Evolutionary conservation across 2,888 invertebrate genomes (phyloP).

Genomic region (Gerris lacustris): DNA sequence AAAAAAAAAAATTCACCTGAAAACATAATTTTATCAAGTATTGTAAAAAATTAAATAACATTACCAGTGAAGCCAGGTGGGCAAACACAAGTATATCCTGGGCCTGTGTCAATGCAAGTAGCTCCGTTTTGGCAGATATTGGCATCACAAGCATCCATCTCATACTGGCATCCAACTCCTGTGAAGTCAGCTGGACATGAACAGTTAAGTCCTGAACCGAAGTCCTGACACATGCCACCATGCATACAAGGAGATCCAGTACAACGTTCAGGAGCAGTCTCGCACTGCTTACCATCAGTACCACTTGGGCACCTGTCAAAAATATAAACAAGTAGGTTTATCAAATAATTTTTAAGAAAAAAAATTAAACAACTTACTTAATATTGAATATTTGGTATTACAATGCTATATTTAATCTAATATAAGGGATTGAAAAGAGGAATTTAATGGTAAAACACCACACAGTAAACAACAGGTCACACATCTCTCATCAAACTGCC

Average conservation of each 20-base stretch:
- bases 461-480: no score
- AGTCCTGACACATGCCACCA: constrained; percentile 88
- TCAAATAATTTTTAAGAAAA: constrained; percentile 7
- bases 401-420: background rate
- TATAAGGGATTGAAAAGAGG: no score
- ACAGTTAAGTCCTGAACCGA: constrained; percentile 87
- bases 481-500: no score
- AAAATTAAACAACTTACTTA: no score
- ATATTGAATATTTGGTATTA: background rate
- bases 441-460: no score
- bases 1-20: background rate
- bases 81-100: constrained; percentile 74
- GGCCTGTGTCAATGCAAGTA: constrained; percentile 73
- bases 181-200: constrained; percentile 76
- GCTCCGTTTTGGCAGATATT: constrained; percentile 88
- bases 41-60: background rate
- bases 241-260: constrained; percentile 93
- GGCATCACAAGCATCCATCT: constrained; percentile 82
- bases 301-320: constrained; percentile 70
- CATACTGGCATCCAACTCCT: constrained; percentile 85
- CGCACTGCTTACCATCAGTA: constrained; percentile 92
- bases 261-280: constrained; percentile 89
- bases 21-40: background rate
- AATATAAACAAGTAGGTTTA: constrained; percentile 9
- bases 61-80: constrained; percentile 57